Percentiles rank a stretch among this genome's conserved stretches.
phyloP scores from a whole-genome alignment of 2,113 vertebrate genomes.

The Indri indri region DNA sequence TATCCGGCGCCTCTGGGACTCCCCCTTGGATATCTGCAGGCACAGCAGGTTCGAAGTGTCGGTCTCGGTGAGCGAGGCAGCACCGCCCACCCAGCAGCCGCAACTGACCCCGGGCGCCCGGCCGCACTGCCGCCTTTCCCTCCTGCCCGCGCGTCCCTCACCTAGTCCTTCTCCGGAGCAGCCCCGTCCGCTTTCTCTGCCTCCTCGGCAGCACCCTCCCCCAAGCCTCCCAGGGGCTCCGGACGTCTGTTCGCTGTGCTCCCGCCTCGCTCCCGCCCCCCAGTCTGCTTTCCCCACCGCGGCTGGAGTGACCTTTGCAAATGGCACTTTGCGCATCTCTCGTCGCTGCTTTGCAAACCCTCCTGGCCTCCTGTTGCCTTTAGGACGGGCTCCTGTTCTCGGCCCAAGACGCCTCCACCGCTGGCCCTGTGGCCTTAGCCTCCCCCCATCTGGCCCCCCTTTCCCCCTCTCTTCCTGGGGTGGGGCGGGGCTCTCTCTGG shows the following conservation, averaged over 20 bases:
- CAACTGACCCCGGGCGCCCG: no score
- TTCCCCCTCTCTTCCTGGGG: neutral
- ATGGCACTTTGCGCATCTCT: neutral
- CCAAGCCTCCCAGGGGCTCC: neutral
- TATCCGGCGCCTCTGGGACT: neutral
- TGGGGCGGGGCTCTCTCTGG: neutral
- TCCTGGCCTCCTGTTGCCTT: neutral
- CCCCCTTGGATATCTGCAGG: no score
- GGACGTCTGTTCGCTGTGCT: neutral
- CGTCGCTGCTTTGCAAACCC: neutral
- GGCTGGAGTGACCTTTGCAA: neutral
- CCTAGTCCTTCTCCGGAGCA: neutral
- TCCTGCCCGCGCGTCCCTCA: neutral
- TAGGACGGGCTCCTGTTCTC: neutral
- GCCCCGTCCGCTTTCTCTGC: neutral
- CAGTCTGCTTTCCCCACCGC: neutral
- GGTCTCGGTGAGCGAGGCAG: neutral
- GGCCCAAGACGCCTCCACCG: neutral
- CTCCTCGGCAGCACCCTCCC: neutral
- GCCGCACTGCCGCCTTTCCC: rapidly evolving
- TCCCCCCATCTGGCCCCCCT: neutral
- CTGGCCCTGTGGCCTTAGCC: neutral
- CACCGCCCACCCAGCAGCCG: neutral
- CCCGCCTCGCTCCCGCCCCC: no score
- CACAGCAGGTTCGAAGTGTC: neutral